These are phyloP conservation scores for Brachionus rotundiformis DNA, from an alignment of 1,140 invertebrate genomes.

Conservation along the genomic window DNA sequence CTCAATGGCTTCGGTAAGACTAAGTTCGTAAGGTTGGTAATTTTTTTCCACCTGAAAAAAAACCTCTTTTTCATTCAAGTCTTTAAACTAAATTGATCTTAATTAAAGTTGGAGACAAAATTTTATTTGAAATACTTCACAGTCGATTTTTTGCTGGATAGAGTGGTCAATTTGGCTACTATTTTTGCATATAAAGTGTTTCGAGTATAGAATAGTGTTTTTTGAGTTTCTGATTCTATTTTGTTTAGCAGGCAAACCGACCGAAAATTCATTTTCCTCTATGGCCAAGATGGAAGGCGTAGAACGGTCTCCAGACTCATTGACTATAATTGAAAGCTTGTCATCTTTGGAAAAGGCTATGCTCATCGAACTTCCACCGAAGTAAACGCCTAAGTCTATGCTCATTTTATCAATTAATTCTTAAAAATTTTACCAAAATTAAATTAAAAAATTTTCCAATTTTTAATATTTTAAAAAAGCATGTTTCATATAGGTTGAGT, in stretches of 20 bases:
- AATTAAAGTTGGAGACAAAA: neutral
- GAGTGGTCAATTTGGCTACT: neutral
- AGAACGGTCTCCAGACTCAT: conserved; percentile 34
- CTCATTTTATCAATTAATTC: conserved; percentile 38
- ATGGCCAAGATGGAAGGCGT: conserved; percentile 31
- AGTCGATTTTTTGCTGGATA: neutral
- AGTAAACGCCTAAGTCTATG: conserved; percentile 44
- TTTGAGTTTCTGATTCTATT: conserved; percentile 28
- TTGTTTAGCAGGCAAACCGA: conserved; percentile 44
- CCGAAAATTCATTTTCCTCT: conserved; percentile 12
- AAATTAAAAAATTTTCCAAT: neutral
- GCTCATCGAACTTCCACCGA: conserved; percentile 42
- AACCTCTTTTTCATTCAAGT: conserved; percentile 29
- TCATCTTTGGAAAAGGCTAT: conserved; percentile 36
- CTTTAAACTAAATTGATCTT: neutral
- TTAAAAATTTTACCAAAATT: neutral
- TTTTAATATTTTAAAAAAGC: neutral
- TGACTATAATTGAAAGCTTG: conserved; percentile 39
- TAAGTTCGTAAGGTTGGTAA: neutral
- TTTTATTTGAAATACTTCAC: neutral
- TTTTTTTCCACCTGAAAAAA: conserved; percentile 39
- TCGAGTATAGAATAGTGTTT: conserved; percentile 23
- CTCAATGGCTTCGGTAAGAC: conserved; percentile 7
- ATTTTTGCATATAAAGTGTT: conserved; percentile 45
- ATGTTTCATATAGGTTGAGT: neutral